Conservation (phyloP, 1,140 invertebrate species). For the Drosophila nikananu region DNA sequence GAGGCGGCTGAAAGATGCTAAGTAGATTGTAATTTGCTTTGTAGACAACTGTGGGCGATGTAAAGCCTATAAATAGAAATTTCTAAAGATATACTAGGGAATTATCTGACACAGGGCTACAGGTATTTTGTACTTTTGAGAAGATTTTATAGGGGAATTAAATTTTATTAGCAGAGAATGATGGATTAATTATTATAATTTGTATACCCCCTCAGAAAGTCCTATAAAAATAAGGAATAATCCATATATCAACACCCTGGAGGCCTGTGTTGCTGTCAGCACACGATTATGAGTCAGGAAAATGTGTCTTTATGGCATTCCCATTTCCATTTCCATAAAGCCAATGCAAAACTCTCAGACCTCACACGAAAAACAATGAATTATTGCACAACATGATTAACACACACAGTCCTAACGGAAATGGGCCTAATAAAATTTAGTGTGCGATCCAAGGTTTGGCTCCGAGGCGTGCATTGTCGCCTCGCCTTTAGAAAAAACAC, state of each 20-base stretch:
- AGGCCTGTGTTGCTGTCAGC: conserved; percentile 14
- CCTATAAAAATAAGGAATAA: too few relatives aligned
- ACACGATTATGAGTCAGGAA: conserved; percentile 31
- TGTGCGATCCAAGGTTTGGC: conserved; percentile 31
- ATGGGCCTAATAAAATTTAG: conserved; percentile 49
- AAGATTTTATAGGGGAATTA: background rate
- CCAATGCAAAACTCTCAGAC: conserved; percentile 44
- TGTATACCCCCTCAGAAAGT: background rate
- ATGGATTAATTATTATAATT: background rate
- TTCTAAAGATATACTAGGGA: conserved; percentile 2
- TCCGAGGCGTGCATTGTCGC: conserved; percentile 45
- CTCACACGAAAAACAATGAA: conserved; percentile 47
- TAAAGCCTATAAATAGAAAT: conserved; percentile 12
- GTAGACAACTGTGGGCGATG: conserved; percentile 37
- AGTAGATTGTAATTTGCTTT: conserved; percentile 46
- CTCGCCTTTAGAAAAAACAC: conserved; percentile 30
- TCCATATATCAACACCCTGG: background rate
- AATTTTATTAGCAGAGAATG: background rate
- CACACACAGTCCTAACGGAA: conserved; percentile 55
- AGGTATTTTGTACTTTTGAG: background rate
- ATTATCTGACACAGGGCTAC: background rate
- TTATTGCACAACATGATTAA: conserved; percentile 55
- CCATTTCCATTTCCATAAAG: conserved; percentile 38
- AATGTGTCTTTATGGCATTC: conserved; percentile 32
- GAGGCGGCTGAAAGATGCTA: conserved; percentile 25